Evolutionary conservation across 2,113 vertebrate species (phyloP).

Genomic region (Carollia perspicillata): DNA sequence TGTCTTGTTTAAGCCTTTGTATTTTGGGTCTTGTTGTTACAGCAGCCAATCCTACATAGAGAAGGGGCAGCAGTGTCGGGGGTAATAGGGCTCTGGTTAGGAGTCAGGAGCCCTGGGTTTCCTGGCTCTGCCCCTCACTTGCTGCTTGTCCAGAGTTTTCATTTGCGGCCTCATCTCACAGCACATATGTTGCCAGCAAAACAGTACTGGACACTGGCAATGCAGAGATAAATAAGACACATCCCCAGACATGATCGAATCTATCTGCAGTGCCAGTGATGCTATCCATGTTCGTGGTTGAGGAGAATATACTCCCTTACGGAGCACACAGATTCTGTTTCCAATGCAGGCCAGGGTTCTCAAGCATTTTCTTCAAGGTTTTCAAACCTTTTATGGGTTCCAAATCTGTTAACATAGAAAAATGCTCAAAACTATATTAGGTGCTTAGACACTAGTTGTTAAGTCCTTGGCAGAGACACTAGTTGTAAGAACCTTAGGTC

Average conservation of each 20-base stretch:
- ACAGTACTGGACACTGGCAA: not conserved
- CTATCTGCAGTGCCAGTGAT: not conserved
- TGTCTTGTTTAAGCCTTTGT: not conserved
- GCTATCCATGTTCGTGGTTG: not conserved
- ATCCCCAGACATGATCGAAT: not conserved
- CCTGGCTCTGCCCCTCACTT: not conserved
- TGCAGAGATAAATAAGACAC: not conserved
- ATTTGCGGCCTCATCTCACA: not conserved
- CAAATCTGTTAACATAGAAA: constrained; percentile 14
- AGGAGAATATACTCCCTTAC: not conserved
- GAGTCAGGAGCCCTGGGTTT: not conserved
- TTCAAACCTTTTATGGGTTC: not conserved
- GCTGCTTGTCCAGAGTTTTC: not conserved
- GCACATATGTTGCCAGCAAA: not conserved
- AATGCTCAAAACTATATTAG: not conserved
- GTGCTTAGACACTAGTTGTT: not conserved
- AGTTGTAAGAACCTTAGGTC: too few relatives aligned
- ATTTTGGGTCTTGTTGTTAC: not conserved
- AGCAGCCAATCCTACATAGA: not conserved
- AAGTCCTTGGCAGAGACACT: not conserved
- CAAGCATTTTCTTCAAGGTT: not conserved
- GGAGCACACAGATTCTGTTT: not conserved
- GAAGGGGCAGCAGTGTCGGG: not conserved
- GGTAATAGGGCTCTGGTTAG: not conserved
- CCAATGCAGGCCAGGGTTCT: not conserved